Evolutionary conservation across 2,888 invertebrate species (phyloP).

Genomic region (Byasa hedistus): DNA sequence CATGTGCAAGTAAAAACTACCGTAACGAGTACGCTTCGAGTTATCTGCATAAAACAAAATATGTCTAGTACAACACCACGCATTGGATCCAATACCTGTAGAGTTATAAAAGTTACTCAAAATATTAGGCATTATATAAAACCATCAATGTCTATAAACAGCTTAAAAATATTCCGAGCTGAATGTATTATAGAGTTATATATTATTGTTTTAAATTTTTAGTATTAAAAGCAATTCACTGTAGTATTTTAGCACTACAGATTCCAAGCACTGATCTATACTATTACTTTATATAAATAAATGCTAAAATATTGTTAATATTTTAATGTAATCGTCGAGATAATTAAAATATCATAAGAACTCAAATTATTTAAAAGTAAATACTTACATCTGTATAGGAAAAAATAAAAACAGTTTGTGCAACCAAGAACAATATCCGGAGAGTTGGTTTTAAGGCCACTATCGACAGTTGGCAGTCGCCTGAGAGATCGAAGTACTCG

Average conservation of each 20-base stretch:
- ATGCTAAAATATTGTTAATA: too few species aligned
- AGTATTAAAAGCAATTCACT: background rate
- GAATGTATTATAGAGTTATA: too few species aligned
- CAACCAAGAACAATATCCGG: slow-evolving; percentile 82
- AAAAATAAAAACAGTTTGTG: slow-evolving; percentile 86
- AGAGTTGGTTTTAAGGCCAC: slow-evolving; percentile 82
- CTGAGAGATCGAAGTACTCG: slow-evolving; percentile 83
- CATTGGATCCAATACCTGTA: too few species aligned
- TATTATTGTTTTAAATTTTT: too few species aligned
- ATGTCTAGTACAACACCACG: too few species aligned
- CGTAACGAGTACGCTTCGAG: slow-evolving; percentile 67
- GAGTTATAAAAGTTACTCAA: too few species aligned
- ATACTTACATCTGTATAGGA: slow-evolving; percentile 83
- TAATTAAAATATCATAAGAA: background rate
- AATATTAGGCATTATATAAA: too few species aligned
- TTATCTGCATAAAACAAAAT: slow-evolving; percentile 46
- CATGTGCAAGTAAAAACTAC: slow-evolving; percentile 82
- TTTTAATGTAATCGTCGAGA: background rate
- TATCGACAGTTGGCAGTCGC: slow-evolving; percentile 80
- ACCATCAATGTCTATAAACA: too few species aligned
- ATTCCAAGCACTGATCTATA: too few species aligned
- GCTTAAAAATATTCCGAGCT: too few species aligned
- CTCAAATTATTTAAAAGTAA: background rate
- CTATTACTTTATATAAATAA: too few species aligned
- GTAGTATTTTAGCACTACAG: too few species aligned